Percentiles rank a stretch among this genome's conserved stretches.
Evolutionary conservation across 2,113 vertebrate genomes (phyloP).

Genomic region (Oncorhynchus clarkii): DNA sequence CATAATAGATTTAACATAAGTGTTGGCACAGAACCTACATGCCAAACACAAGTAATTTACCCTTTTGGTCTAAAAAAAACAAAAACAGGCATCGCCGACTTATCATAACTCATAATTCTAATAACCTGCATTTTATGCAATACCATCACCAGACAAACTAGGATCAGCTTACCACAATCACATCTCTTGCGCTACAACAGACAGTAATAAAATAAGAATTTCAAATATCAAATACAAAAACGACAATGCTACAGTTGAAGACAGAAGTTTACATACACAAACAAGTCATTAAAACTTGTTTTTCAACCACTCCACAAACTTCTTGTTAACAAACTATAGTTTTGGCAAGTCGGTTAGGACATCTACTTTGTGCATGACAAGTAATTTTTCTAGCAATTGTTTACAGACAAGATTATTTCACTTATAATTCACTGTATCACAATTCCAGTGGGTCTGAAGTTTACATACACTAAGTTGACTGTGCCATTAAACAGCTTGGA

Average conservation of each 20-base stretch:
- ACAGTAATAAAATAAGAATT: constrained; percentile 20
- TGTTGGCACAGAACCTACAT: constrained; percentile 15
- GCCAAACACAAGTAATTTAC: neutral
- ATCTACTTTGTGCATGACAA: too few species aligned
- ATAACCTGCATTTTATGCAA: neutral
- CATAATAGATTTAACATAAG: neutral
- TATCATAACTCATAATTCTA: neutral
- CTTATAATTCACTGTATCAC: too few species aligned
- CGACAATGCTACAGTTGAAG: neutral
- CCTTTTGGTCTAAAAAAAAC: neutral
- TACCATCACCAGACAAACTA: constrained; percentile 7
- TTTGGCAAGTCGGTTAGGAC: too few species aligned
- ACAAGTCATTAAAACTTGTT: too few species aligned
- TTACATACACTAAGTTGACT: too few species aligned
- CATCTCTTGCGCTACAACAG: constrained; percentile 28
- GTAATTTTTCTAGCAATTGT: too few species aligned
- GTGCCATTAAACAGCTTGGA: too few species aligned
- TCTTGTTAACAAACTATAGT: too few species aligned
- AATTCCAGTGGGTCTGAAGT: too few species aligned
- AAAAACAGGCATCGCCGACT: neutral
- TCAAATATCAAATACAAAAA: constrained; percentile 14
- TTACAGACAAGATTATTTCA: too few species aligned
- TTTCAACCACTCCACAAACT: too few species aligned
- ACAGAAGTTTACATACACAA: too few species aligned
- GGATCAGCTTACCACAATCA: neutral